Evolutionary conservation across 1,140 invertebrate species (phyloP).

Genomic region (Drosophila burlai): DNA sequence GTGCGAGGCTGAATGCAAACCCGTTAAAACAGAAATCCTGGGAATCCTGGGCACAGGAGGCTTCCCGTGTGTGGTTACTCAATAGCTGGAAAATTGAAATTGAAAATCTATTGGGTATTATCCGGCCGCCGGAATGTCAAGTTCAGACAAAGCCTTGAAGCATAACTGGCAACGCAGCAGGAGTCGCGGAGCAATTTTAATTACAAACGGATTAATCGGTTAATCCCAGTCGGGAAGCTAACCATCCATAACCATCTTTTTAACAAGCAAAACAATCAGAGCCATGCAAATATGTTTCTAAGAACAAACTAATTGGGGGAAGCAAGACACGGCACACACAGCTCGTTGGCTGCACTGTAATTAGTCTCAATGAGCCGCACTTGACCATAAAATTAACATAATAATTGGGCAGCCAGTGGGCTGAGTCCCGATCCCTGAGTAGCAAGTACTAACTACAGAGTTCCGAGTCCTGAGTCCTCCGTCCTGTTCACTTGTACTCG

Average conservation of each 20-base stretch:
- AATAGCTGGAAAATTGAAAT: constrained; percentile 76
- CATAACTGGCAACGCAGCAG: constrained; percentile 21
- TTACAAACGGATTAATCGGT: constrained; percentile 41
- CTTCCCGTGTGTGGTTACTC: constrained; percentile 47
- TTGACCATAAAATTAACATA: constrained; percentile 76
- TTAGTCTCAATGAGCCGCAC: constrained; percentile 54
- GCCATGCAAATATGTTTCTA: constrained; percentile 39
- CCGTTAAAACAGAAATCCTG: constrained; percentile 32
- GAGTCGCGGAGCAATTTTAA: constrained; percentile 22
- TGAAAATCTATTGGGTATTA: constrained; percentile 59
- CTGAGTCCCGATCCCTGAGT: neutral
- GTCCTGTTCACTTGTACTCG: constrained; percentile 7
- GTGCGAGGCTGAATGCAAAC: constrained; percentile 11
- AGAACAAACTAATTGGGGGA: constrained; percentile 38
- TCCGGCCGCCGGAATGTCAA: constrained; percentile 35
- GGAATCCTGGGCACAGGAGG: neutral
- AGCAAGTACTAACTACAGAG: constrained; percentile 3
- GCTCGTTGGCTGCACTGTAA: constrained; percentile 57
- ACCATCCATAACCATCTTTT: constrained; percentile 15
- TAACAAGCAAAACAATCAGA: constrained; percentile 26
- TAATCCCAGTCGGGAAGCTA: constrained; percentile 7
- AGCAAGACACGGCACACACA: constrained; percentile 18
- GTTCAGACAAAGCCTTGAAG: constrained; percentile 31
- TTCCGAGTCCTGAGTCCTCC: neutral
- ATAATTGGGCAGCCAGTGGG: constrained; percentile 61